Evolutionary conservation across 2,113 vertebrate species (phyloP), one percentile per base, ranked within the genome.

Genomic region (Atherinomorus stipes): DNA sequence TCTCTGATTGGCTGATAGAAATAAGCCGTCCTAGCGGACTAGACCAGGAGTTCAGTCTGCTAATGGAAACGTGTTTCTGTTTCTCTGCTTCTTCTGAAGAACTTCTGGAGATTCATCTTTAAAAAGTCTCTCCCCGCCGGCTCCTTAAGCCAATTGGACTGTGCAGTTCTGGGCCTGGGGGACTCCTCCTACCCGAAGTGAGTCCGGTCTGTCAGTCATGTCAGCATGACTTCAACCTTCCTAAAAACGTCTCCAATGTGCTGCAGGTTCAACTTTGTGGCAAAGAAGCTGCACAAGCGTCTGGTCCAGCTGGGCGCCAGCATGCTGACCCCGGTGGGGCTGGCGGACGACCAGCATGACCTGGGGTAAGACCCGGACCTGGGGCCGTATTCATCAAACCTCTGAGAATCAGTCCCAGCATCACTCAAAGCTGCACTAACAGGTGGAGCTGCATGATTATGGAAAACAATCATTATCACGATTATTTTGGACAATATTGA

Each of bases 151-250:
- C 95, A 88, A 52, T 90, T 98, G 89, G 96, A 98, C 89, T 98
- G 93, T 1, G 95, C 96, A 0, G 90, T 98, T 13, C 88, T 99
- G 80, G 98, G 98, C 73, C 94, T 99, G 0, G 98, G 98, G 0
- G 98, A 99, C 85, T 99, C 98, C 2, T 98, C 98, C 0, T 99
- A 99, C 19, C 82, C 96, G 74, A 99, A 96, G 98, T 99, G 84
- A 95, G 95, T 89, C 6, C n/a, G 21, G 15, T 4, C 11, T 26
- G n/a, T 13, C 58, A 7, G 0, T 11, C 22, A n/a, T 28, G 4
- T 38, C 11, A 50, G 2, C 37, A 1, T 19, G 15, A 42, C 31
- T 19, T 2, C 1, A n/a, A 1, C 58, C 34, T 71, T 21, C 16
- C n/a, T 59, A 4, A 58, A 37, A 31, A 2, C 0, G 10, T 4